Evolutionary conservation across 1,140 invertebrate species (phyloP).

Genomic region (Xylocopa sonorina): DNA sequence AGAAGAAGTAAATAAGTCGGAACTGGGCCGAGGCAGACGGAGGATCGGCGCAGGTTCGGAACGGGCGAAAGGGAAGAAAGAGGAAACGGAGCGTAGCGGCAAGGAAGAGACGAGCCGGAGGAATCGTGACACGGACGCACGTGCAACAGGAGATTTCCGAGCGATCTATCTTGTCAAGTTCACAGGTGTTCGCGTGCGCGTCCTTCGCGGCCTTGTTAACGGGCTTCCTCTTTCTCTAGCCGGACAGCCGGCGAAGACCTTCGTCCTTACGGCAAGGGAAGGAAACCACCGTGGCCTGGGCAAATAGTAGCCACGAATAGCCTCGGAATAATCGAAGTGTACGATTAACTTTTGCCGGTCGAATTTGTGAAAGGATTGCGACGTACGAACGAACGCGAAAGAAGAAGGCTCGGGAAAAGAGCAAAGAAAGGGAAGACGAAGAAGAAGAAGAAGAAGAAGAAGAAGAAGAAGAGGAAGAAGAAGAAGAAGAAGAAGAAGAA

Average conservation of each 20-base stretch:
- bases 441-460: not conserved
- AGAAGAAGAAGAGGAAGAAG: not conserved
- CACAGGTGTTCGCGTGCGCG: slow-evolving; percentile 52
- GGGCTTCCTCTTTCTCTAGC: slow-evolving; percentile 33
- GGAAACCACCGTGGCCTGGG: no score
- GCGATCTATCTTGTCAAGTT: slow-evolving; percentile 49
- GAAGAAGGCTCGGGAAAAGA: not conserved
- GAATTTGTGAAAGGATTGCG: not conserved
- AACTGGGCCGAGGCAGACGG: not conserved
- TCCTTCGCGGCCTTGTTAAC: slow-evolving; percentile 51
- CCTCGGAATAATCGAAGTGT: no score
- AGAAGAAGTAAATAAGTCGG: not conserved
- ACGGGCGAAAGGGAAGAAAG: not conserved
- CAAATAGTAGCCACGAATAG: no score
- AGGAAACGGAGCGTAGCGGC: not conserved
- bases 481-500: not conserved
- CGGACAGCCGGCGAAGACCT: no score
- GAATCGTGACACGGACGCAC: slow-evolving; percentile 35
- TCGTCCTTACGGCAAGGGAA: no score
- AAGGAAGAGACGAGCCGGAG: slow-evolving; percentile 19
- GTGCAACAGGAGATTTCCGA: slow-evolving; percentile 53
- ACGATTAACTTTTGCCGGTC: no score
- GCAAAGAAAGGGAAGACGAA: not conserved
- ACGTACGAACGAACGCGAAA: not conserved
- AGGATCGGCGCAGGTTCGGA: not conserved